A percentile compares a stretch with the other conserved stretches of the same genome.
These are phyloP conservation scores for Ferdinandea cuprea DNA, from an alignment of 2,888 invertebrate species.

Conservation along the genomic window DNA sequence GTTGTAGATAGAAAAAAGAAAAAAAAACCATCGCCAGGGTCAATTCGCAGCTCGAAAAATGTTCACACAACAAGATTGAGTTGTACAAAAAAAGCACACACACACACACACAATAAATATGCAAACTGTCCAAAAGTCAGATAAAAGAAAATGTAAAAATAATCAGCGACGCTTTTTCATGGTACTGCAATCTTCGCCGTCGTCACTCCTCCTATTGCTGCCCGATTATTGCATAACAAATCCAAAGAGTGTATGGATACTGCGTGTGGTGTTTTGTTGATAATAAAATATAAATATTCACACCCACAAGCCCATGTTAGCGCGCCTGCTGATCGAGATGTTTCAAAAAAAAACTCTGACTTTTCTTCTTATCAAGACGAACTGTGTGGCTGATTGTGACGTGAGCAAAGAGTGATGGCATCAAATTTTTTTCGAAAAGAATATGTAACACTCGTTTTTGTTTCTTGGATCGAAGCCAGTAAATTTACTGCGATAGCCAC, in stretches of 20 bases:
- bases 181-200: conserved; percentile 22
- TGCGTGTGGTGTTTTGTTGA: conserved; percentile 8
- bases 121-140: conserved; percentile 25
- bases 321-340: neutral
- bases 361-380: conserved; percentile 3
- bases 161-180: conserved; percentile 16
- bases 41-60: conserved; percentile 16
- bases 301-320: conserved; percentile 5
- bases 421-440: neutral
- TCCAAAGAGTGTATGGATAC: neutral
- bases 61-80: conserved; percentile 4
- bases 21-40: conserved; percentile 55
- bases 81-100: neutral
- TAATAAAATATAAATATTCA: neutral
- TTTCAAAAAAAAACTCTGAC: conserved; percentile 18
- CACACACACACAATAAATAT: too few species aligned
- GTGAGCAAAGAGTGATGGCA: neutral
- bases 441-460: neutral
- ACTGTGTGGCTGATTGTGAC: neutral
- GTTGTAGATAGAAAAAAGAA: too few species aligned
- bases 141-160: conserved; percentile 2
- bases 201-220: conserved; percentile 22
- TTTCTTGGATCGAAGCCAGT: neutral
- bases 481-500: neutral
- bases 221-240: conserved; percentile 13